Evolutionary conservation across 1,140 invertebrate genomes (phyloP), one percentile per base, ranked within the genome.

Genomic region (Ericerus pela): DNA sequence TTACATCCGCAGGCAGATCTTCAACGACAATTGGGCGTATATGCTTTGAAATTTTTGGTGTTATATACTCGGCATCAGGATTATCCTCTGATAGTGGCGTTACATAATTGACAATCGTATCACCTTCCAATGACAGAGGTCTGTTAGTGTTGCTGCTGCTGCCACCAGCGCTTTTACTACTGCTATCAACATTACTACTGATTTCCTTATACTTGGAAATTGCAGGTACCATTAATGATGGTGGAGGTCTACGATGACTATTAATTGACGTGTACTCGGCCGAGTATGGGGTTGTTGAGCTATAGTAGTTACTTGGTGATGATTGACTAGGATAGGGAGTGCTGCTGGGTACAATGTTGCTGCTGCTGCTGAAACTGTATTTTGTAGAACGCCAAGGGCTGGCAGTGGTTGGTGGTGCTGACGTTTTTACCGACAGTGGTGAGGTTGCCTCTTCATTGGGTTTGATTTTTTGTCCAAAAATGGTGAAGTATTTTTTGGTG

Each of bases 401-500:
- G 5, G 53, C 12, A n/a, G n/a, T n/a, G 8, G 54, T 24, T 37
- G 56, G 58, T 14, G 68, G 71, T 1, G 70, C 69, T 51, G 72
- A 73, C 2, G 71, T 66, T 51, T 76, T 67, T 2, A 69, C 68
- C n/a, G 66, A 68, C 12, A 71, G 59, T 1, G 73, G 78, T 31
- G 73, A 72, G 1, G 29, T 10, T 47, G 58, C 29, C 30, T 58
- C 55, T 4, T 61, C 58, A 30, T 55, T 70, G n/a, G n/a, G n/a
- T 47, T 73, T 72, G 2, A 84, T 62, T 66, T 84, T 84, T 61
- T 83, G 79, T 0, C 83, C 83, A 59, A 84, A 85, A 57, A 81
- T 75, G 24, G 80, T 82, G 59, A 84, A 84, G 51, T 82, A 84
- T 59, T 82, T 81, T 62, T 80, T 82, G 2, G 82, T 84, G 10